phyloP scores from a whole-genome alignment of 2,888 invertebrate genomes.

The Pollenia labialis region DNA sequence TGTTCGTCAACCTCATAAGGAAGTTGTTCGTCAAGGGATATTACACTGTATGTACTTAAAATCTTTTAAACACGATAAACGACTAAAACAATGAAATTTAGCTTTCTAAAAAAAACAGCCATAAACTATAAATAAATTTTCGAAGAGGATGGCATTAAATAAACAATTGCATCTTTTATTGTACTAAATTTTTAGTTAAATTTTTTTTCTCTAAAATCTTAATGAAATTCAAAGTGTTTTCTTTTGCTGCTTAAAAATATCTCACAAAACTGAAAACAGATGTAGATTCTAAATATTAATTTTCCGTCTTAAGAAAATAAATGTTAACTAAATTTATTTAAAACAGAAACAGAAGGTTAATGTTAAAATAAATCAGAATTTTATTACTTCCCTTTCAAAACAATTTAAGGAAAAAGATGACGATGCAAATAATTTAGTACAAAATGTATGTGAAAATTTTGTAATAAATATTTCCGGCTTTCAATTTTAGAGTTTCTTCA shows the following conservation, averaged over 20 bases:
- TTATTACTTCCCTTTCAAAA: neutral
- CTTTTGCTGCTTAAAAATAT: neutral
- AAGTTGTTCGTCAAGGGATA: too few species aligned
- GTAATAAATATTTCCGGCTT: constrained; percentile 50
- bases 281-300: constrained; percentile 20
- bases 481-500: constrained; percentile 23
- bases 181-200: neutral
- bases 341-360: constrained; percentile 6
- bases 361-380: neutral
- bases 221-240: constrained; percentile 25
- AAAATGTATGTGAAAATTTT: neutral
- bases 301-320: constrained; percentile 1
- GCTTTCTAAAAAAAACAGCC: neutral
- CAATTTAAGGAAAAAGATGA: neutral
- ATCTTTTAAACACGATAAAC: neutral
- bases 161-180: constrained; percentile 18
- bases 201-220: neutral
- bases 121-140: constrained; percentile 9
- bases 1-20: too few species aligned
- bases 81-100: neutral
- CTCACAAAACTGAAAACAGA: constrained; percentile 11
- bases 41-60: constrained; percentile 10
- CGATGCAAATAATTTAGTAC: neutral
- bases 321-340: neutral
- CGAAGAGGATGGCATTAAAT: neutral